phyloP scores from a whole-genome alignment of 2,888 invertebrate species.

The Odontothrips loti region DNA sequence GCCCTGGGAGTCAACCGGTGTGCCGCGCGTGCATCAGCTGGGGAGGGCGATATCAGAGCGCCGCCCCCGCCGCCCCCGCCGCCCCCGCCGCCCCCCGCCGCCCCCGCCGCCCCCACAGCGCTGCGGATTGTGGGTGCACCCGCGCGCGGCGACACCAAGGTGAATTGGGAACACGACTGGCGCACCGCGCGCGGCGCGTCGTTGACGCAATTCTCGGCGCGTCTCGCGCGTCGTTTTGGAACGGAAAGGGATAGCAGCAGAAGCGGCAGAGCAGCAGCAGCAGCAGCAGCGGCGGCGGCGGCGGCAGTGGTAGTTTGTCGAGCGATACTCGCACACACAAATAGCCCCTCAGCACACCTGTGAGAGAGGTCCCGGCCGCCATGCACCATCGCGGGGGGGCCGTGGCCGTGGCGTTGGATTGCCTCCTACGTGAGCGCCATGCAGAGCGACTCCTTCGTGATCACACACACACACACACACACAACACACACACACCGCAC shows the following conservation, averaged over 20 bases:
- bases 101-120: not conserved
- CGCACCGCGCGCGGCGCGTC: not conserved
- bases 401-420: slow-evolving; percentile 3
- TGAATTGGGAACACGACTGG: not conserved
- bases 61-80: not conserved
- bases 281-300: too few species aligned
- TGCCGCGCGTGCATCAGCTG: too few species aligned
- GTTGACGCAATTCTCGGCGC: not conserved
- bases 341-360: not conserved
- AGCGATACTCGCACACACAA: slow-evolving; percentile 8
- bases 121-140: not conserved
- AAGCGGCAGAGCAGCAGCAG: too few species aligned
- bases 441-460: not conserved
- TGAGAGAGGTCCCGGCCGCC: not conserved
- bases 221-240: not conserved
- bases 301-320: not conserved
- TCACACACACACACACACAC: too few species aligned
- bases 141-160: not conserved
- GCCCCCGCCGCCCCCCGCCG: not conserved
- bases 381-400: not conserved
- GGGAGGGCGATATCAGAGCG: not conserved
- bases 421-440: slow-evolving; percentile 20
- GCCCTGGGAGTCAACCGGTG: too few species aligned
- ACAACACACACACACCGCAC: too few species aligned
- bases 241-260: too few species aligned